These are phyloP conservation scores for Parnassius apollo DNA, from an alignment of 2,888 invertebrate genomes.

Conservation along the genomic window DNA sequence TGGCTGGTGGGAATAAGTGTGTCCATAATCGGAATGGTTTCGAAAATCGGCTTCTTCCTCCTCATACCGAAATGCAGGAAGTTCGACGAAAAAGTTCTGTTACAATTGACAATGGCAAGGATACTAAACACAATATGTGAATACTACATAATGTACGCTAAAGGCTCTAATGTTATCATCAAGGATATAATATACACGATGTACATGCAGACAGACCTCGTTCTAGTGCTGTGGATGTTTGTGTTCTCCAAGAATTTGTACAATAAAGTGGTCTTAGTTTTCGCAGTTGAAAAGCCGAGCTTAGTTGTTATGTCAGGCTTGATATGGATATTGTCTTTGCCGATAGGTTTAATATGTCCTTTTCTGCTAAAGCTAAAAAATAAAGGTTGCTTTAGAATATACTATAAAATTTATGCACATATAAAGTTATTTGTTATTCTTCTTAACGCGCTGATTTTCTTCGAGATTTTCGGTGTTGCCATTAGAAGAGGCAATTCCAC, in stretches of 20 bases:
- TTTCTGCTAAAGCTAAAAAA: constrained; percentile 26
- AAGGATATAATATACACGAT: constrained; percentile 35
- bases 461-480: constrained; percentile 49
- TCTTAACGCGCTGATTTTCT: constrained; percentile 49
- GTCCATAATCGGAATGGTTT: constrained; percentile 43
- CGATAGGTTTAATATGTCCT: constrained; percentile 43
- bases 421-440: constrained; percentile 49
- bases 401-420: constrained; percentile 42
- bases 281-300: constrained; percentile 38
- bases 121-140: constrained; percentile 48
- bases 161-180: constrained; percentile 11
- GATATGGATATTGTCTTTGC: constrained; percentile 48
- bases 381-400: constrained; percentile 32
- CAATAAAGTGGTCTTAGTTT: constrained; percentile 57
- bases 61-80: constrained; percentile 47
- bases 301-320: constrained; percentile 37
- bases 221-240: constrained; percentile 57
- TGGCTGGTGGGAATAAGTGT: constrained; percentile 49
- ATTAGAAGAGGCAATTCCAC: constrained; percentile 31
- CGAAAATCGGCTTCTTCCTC: constrained; percentile 43
- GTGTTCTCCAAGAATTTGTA: constrained; percentile 60
- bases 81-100: constrained; percentile 53
- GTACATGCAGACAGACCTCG: constrained; percentile 52
- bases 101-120: constrained; percentile 52
- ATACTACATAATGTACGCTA: constrained; percentile 34